phyloP scores from a whole-genome alignment of 2,113 vertebrate species.

The Hyla sarda region DNA sequence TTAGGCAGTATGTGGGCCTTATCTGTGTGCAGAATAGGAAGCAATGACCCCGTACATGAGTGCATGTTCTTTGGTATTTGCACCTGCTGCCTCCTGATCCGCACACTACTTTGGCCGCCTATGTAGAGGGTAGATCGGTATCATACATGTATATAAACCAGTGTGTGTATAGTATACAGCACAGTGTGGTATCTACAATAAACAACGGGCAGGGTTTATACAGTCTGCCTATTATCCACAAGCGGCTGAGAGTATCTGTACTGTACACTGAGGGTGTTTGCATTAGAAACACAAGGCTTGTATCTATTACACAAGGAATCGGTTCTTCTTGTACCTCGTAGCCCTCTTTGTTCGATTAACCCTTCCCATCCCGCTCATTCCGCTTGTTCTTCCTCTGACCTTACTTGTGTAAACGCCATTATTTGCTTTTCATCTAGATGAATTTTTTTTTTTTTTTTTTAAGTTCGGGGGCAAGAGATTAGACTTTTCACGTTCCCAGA shows the following conservation, averaged over 20 bases:
- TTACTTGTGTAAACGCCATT: conserved; percentile 16
- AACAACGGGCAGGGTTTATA: not conserved
- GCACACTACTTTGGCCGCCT: not conserved
- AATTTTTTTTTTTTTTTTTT: no score
- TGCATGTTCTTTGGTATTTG: no score
- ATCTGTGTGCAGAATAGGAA: not conserved
- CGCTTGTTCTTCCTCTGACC: not conserved
- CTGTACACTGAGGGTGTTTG: not conserved
- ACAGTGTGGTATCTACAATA: not conserved
- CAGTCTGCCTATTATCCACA: not conserved
- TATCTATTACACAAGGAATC: not conserved
- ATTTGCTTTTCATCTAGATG: conserved; percentile 54
- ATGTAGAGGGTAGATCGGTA: not conserved
- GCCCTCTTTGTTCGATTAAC: not conserved
- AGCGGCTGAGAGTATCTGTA: not conserved
- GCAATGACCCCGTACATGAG: not conserved
- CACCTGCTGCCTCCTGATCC: no score
- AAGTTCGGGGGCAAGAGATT: conserved; percentile 50
- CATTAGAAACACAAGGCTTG: not conserved
- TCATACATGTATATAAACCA: not conserved
- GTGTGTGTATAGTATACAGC: not conserved
- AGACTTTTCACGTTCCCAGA: conserved; percentile 50
- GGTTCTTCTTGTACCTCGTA: not conserved
- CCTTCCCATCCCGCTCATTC: not conserved
- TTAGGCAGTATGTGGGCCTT: not conserved